Percentiles rank a stretch among this genome's conserved stretches.
Conservation (phyloP, 2,888 invertebrate genomes). For the Steinernema hermaphroditum region DNA sequence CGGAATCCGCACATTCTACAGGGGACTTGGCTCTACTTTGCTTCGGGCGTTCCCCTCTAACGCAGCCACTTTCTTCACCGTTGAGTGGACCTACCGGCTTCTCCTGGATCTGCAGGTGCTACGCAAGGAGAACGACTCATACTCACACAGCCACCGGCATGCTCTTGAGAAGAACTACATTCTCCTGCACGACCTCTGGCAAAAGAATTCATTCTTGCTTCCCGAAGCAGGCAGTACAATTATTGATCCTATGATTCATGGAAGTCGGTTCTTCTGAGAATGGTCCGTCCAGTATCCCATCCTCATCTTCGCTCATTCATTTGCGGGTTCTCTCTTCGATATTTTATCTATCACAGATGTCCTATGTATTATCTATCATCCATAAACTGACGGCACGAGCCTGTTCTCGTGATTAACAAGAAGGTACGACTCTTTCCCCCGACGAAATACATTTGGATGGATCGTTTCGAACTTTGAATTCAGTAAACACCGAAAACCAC, state of each 20-base stretch:
- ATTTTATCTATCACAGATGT: slow-evolving; percentile 7
- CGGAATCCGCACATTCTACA: slow-evolving; percentile 76
- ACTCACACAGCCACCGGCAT: slow-evolving; percentile 30
- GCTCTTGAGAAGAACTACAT: slow-evolving; percentile 16
- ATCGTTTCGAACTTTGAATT: slow-evolving; percentile 2
- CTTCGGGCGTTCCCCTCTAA: slow-evolving; percentile 86
- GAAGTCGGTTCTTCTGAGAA: slow-evolving; percentile 50
- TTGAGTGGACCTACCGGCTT: slow-evolving; percentile 69
- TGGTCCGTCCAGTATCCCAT: not conserved
- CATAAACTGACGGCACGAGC: slow-evolving; percentile 10
- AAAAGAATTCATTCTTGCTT: slow-evolving; percentile 48
- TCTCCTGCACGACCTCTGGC: slow-evolving; percentile 46
- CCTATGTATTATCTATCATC: not conserved
- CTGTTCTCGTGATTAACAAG: not conserved
- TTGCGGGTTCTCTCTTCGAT: slow-evolving; percentile 28
- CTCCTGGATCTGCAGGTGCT: slow-evolving; percentile 53
- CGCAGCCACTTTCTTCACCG: slow-evolving; percentile 86
- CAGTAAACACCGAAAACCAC: slow-evolving; percentile 10
- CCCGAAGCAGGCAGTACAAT: slow-evolving; percentile 63
- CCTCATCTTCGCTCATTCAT: not conserved
- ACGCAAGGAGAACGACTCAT: slow-evolving; percentile 33
- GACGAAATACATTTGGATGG: slow-evolving; percentile 9
- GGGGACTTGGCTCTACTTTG: slow-evolving; percentile 60
- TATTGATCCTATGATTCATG: slow-evolving; percentile 62
- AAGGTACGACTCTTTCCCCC: not conserved